Percentiles rank a stretch among this genome's conserved stretches.
These are phyloP conservation scores for Nycticebus coucang DNA, from an alignment of 2,113 vertebrate species.

Conservation along the genomic window DNA sequence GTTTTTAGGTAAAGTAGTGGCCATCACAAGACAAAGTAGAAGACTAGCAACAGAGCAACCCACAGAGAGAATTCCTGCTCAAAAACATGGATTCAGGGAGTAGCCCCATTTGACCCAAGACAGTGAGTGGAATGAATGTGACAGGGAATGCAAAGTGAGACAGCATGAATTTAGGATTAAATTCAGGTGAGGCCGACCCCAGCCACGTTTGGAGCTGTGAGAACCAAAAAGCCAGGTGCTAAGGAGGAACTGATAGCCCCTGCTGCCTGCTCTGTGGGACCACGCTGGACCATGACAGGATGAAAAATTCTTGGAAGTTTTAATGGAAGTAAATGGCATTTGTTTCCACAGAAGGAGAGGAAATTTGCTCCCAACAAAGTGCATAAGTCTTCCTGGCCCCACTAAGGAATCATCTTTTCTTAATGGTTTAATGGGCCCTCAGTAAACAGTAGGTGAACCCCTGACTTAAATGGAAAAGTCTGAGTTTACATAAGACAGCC, in stretches of 20 bases:
- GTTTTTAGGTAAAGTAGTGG: neutral
- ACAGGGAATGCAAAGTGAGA: neutral
- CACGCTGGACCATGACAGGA: neutral
- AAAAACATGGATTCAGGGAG: neutral
- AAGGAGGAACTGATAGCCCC: neutral
- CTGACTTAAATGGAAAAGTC: conserved; percentile 44
- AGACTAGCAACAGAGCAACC: neutral
- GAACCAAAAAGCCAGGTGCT: neutral
- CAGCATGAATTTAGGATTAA: neutral
- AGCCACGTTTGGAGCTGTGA: neutral
- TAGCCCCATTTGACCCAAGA: neutral
- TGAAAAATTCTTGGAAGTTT: conserved; percentile 45
- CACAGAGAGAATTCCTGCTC: neutral
- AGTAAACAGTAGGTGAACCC: conserved; percentile 34
- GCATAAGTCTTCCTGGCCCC: neutral
- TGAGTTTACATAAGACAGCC: neutral
- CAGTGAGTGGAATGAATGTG: neutral
- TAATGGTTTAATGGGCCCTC: conserved; percentile 72
- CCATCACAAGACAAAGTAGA: neutral
- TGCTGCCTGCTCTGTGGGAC: neutral
- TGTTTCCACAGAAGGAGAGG: conserved; percentile 18
- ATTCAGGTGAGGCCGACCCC: rapidly evolving
- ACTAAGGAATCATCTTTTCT: neutral
- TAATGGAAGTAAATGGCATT: neutral
- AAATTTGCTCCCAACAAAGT: conserved; percentile 53